These are phyloP conservation scores for Masnerella sp. DNA, from an alignment of 2,888 invertebrate genomes.

Conservation along the genomic window DNA sequence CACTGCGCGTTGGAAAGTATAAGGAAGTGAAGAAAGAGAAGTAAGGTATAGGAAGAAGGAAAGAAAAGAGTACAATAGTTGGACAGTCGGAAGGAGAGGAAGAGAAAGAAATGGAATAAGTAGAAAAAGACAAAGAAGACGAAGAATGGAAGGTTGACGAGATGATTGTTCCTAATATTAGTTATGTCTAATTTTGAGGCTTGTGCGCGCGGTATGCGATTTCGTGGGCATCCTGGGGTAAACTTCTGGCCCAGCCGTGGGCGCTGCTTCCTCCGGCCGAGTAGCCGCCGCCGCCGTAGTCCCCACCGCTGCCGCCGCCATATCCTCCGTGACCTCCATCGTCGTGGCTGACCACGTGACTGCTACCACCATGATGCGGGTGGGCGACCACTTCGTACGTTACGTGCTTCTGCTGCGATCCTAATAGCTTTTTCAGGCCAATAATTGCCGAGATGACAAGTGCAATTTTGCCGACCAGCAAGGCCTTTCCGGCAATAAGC, in stretches of 20 bases:
- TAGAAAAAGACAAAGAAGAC: constrained; percentile 45
- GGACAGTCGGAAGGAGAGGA: constrained; percentile 31
- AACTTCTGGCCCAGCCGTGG: constrained; percentile 82
- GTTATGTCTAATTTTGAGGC: constrained; percentile 78
- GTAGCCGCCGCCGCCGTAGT: constrained; percentile 81
- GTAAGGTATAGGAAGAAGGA: not conserved
- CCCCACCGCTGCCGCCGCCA: constrained; percentile 79
- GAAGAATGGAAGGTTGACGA: constrained; percentile 45
- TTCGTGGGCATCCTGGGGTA: constrained; percentile 79
- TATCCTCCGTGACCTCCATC: constrained; percentile 80
- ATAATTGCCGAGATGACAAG: constrained; percentile 90
- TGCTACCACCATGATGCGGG: constrained; percentile 81
- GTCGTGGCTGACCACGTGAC: constrained; percentile 81
- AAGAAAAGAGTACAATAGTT: constrained; percentile 21
- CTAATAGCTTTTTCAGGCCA: constrained; percentile 90
- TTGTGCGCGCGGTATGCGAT: constrained; percentile 84
- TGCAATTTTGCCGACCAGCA: constrained; percentile 90
- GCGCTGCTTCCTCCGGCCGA: constrained; percentile 76
- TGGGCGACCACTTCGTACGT: constrained; percentile 88
- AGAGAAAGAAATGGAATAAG: no score
- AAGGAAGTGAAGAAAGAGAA: no score
- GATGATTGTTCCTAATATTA: constrained; percentile 61
- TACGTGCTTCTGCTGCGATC: constrained; percentile 86
- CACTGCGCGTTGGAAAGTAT: no score
- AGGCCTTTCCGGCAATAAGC: constrained; percentile 90